Evolutionary conservation across 1,140 invertebrate species (phyloP), one percentile per base, ranked within the genome.

Genomic region (Dendroctonus ponderosae): DNA sequence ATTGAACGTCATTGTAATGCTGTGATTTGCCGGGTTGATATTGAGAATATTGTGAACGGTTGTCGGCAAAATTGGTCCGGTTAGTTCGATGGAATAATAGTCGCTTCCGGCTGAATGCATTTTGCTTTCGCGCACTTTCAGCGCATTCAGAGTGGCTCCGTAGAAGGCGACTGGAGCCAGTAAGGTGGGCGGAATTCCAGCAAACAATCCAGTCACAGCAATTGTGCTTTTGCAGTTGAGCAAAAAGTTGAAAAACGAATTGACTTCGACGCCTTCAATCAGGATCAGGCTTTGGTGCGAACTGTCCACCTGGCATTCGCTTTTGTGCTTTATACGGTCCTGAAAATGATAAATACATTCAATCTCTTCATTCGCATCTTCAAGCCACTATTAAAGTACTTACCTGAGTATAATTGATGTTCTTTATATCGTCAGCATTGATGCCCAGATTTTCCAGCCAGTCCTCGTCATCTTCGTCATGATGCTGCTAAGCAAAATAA

Each of bases 101-200:
- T 86, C 86, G 12, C 86, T 84, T 64, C 82, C 85, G 9, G 90
- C 89, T 7, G 86, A 82, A 43, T 84, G 82, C 7, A 92, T 85
- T 65, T 85, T 82, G 71, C 85, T 91, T 67, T 91, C 89, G 59
- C 86, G 81, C 0, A 91, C 90, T 81, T 89, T 89, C 8, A 94
- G 81, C 15, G 87, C 81, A 71, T 87, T 86, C 52, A 98, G 80
- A 0, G 91, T 87, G 5, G 91, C 93, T 7, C 93, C 92, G 58
- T 90, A 87, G 80, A 97, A 98, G 9, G 93, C 90, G 4, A 91
- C 87, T 0, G 95, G 94, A 7, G 94, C 83, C 40, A 98, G 78
- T 14, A 98, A 83, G 5, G 96, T 97, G 3, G 95, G 94, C 50
- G 95, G 95, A 42, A 97, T 84, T 0, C 93, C 93, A n/a, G 91